Base-by-base conservation (phyloP, 1,140 invertebrate species). In the Phocides pigmalion region DNA sequence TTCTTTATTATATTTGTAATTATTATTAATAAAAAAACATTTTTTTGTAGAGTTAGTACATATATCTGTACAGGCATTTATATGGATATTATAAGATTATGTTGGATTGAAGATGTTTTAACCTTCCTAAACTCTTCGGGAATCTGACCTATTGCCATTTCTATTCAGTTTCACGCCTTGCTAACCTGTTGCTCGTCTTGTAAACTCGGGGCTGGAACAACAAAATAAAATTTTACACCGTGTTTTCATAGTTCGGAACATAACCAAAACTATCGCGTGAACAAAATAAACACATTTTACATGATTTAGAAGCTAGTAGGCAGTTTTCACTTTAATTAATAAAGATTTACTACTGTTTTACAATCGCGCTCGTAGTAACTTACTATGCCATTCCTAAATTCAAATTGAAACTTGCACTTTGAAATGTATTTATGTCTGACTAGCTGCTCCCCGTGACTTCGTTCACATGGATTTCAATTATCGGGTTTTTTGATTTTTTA, bases 171-270 rank as follows among this genome's bases (percentile, higher is more conserved):
- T 28, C 20, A 25, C 22, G 12, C 46, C 22, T 15, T 49, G 15
- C 12, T 22, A 28, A 49, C 47, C 28, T 49, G 47, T 49, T 49
- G 47, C 47, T 19, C 5, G 22, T 14, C 28, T 32, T 32, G 15
- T 32, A 49, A 49, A 28, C 28, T 49, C 17, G 16, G 47, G 22
- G 22, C 22, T 49, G 47, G 22, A 32, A 5, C 22, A 49, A 49
- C 47, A 49, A 16, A 16, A 49, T 49, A 28, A 49, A 49, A 49
- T 49, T 49, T 49, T 32, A 49, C 28, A 11, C 47, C 5, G 28
- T 16, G 20, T 49, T 49, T 28, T 28, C 22, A 49, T 32, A 28
- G 22, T 49, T 16, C 16, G 28, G 28, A 50, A 50, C 25, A 28
- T 28, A 49, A 46, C 46, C 28, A 0, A 8, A n/a, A n/a, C 47